phyloP scores from a whole-genome alignment of 2,888 invertebrate genomes.

The Morpho deidamia region DNA sequence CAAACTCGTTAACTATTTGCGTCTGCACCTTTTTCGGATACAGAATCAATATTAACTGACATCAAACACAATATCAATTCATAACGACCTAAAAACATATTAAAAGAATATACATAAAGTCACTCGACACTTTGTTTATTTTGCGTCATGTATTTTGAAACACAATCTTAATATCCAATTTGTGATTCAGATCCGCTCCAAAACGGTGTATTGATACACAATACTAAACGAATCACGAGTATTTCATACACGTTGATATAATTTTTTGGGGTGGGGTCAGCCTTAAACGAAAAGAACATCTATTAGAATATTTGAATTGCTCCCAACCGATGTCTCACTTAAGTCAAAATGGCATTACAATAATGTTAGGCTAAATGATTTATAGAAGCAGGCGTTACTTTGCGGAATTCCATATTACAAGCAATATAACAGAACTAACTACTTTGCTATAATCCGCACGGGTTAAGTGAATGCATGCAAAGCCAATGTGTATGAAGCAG shows the following conservation, averaged over 20 bases:
- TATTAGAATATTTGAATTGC: not conserved
- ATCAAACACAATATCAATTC: not conserved
- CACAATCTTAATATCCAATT: not conserved
- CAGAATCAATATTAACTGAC: too few relatives aligned
- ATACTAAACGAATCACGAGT: not conserved
- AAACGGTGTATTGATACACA: not conserved
- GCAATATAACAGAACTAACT: too few relatives aligned
- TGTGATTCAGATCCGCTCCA: not conserved
- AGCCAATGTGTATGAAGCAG: too few relatives aligned
- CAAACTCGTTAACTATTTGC: too few relatives aligned
- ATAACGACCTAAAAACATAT: too few relatives aligned
- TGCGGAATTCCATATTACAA: too few relatives aligned
- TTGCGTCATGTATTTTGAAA: not conserved
- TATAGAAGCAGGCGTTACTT: too few relatives aligned
- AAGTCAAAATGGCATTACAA: not conserved
- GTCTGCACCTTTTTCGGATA: too few relatives aligned
- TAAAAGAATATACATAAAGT: not conserved
- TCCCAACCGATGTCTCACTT: not conserved
- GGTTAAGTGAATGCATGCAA: too few relatives aligned
- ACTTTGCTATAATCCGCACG: too few relatives aligned
- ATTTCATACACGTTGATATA: not conserved
- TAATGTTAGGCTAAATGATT: not conserved
- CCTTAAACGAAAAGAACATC: not conserved
- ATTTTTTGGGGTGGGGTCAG: not conserved
- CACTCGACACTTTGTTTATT: not conserved